Conservation (phyloP, 2,113 vertebrate genomes). For the Ailurus styani region DNA sequence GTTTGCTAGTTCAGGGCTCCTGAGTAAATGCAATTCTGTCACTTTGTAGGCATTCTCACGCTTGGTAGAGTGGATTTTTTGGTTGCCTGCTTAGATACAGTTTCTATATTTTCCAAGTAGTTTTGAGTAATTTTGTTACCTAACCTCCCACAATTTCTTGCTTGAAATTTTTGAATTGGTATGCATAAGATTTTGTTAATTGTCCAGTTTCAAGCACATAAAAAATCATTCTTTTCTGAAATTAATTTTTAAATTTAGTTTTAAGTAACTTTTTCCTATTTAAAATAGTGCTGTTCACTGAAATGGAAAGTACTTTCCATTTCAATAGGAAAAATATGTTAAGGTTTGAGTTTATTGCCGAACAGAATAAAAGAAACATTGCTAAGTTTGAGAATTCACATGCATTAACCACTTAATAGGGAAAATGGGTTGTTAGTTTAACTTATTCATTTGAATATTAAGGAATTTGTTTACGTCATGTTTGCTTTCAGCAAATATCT, state of each 20-base stretch:
- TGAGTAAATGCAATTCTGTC: conserved; percentile 55
- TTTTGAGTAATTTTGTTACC: conserved; percentile 48
- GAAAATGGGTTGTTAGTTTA: background rate
- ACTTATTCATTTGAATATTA: background rate
- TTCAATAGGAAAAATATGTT: background rate
- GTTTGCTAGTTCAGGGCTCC: conserved; percentile 46
- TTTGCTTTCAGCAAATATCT: background rate
- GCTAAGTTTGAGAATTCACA: background rate
- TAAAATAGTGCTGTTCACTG: background rate
- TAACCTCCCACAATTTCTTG: conserved; percentile 49
- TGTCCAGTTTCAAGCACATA: background rate
- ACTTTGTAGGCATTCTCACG: background rate
- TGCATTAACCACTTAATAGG: background rate
- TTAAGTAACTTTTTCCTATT: background rate
- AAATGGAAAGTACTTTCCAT: background rate
- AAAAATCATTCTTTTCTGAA: background rate
- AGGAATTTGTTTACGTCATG: background rate
- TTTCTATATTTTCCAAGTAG: background rate
- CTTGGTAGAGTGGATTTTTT: conserved; percentile 39
- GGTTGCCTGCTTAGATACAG: conserved; percentile 43
- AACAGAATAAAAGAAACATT: background rate
- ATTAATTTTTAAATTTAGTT: conserved; percentile 11
- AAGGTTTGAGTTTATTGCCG: background rate
- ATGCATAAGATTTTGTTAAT: conserved; percentile 48
- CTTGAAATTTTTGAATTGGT: conserved; percentile 47